These are phyloP conservation scores for Bryconaethiops microstoma DNA, from an alignment of 2,797 vertebrate species.

Conservation along the genomic window DNA sequence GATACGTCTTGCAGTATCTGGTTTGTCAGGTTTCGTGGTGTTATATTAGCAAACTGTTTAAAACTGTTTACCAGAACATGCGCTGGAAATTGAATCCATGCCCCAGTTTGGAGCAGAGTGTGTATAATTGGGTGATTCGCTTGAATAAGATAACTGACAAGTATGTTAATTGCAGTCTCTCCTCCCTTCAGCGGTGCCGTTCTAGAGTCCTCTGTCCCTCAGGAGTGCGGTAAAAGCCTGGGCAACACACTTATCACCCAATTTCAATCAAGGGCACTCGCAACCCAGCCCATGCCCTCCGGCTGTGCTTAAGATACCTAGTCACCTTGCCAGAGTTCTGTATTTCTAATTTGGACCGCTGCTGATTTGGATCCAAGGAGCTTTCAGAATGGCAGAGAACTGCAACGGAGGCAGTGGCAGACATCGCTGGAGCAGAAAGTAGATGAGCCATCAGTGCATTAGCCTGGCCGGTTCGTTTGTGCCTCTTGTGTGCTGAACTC, in stretches of 20 bases:
- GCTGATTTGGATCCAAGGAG: slow-evolving; percentile 14
- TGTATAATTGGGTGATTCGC: slow-evolving; percentile 57
- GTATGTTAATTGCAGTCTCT: slow-evolving; percentile 60
- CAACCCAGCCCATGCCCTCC: slow-evolving; percentile 12
- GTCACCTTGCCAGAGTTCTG: slow-evolving; percentile 16
- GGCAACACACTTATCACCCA: slow-evolving; percentile 44
- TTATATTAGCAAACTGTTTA: slow-evolving; percentile 39
- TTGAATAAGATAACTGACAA: slow-evolving; percentile 60
- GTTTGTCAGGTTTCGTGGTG: slow-evolving; percentile 17
- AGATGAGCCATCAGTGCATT: slow-evolving; percentile 2
- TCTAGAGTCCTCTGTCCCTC: slow-evolving; percentile 47
- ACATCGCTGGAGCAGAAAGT: neutral
- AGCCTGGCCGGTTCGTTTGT: slow-evolving; percentile 31
- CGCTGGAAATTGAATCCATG: slow-evolving; percentile 48
- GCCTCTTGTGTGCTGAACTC: slow-evolving; percentile 37
- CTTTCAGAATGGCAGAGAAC: neutral
- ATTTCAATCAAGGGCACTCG: slow-evolving; percentile 51
- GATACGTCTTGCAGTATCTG: slow-evolving; percentile 3
- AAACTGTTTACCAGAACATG: slow-evolving; percentile 52
- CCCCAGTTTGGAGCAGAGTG: slow-evolving; percentile 52
- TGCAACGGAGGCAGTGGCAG: slow-evolving; percentile 16
- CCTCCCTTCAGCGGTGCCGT: slow-evolving; percentile 38
- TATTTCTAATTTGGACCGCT: slow-evolving; percentile 23
- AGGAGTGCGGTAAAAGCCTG: slow-evolving; percentile 38
- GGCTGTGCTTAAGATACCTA: slow-evolving; percentile 40